These are phyloP conservation scores for Ommatoiulus sabulosus DNA, from an alignment of 2,888 invertebrate genomes.

Conservation along the genomic window DNA sequence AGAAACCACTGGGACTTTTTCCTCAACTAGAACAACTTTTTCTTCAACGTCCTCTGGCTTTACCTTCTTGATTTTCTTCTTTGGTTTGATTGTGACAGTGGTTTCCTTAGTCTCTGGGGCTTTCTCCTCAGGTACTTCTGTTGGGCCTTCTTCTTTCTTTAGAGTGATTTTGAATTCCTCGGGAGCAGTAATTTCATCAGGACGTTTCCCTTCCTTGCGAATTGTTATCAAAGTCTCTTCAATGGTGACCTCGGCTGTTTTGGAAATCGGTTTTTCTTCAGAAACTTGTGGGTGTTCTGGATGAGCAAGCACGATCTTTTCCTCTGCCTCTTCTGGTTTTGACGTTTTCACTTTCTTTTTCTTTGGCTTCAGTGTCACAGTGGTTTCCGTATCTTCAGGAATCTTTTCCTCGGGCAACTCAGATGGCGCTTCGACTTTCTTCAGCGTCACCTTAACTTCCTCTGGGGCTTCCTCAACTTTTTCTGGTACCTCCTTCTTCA, in stretches of 20 bases:
- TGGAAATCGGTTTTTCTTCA: not conserved
- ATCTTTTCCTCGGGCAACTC: not conserved
- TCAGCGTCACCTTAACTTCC: not conserved
- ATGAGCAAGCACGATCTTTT: not conserved
- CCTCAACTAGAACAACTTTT: slow-evolving; percentile 37
- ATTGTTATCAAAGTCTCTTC: not conserved
- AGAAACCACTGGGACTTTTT: not conserved
- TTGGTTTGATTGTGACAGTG: slow-evolving; percentile 49
- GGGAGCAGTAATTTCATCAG: not conserved
- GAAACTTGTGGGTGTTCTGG: not conserved
- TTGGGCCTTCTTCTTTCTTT: slow-evolving; percentile 28
- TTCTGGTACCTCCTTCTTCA: slow-evolving; percentile 9
- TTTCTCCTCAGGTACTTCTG: slow-evolving; percentile 49
- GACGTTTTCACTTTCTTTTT: slow-evolving; percentile 31
- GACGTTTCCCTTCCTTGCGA: not conserved
- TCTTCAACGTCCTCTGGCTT: slow-evolving; percentile 55
- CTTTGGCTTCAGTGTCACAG: not conserved
- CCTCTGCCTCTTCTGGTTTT: not conserved
- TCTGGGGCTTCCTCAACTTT: slow-evolving; percentile 5
- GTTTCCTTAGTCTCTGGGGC: not conserved
- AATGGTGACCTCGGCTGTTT: not conserved
- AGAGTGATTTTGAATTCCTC: slow-evolving; percentile 22
- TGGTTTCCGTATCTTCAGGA: slow-evolving; percentile 10
- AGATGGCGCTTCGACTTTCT: not conserved
- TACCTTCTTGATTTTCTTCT: slow-evolving; percentile 52